Evolutionary conservation across 2,888 invertebrate species (phyloP), one percentile per base, ranked within the genome.

Genomic region (Xylophagus ater): DNA sequence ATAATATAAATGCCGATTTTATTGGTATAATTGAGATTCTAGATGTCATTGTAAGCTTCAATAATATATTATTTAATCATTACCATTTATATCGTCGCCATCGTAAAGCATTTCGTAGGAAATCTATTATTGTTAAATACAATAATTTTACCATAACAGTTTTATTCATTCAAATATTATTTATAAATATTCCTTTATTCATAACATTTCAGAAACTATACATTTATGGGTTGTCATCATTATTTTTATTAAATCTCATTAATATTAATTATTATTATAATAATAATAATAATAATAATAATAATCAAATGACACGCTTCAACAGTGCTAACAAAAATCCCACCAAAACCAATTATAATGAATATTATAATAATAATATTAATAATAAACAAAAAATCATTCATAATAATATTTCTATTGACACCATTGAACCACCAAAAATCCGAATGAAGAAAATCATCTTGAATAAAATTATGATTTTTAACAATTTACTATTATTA

Each of bases 31-130:
- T 30, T 40, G 26, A 42, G 30, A 40, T 40, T 20, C 26, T 35
- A 28, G 38, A 40, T 37, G 28, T 44, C 34, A 39, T 41, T 40
- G 42, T 44, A 33, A 35, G 44, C 41, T 46, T 44, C 28, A 40
- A 39, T 39, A 32, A 32, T 33, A 40, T 44, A 42, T 42, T 42
- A 39, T 44, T n/a, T n/a, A n/a, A 42, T 31, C 40, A 41, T 36
- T 41, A 44, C 26, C 44, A 44, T 34, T 39, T 41, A 26, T 54
- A 60, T 52, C 59, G 59, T 54, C 62, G 60, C 47, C 64, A 64
- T 52, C 64, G 64, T 48, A 64, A 65, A 51, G 59, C 64, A 34
- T 60, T 64, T 53, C 64, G 64, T 49, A 65, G 64, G 62, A 64
- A 64, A 64, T 13, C 35, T 3, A 23, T 10, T 7, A 7, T 4